Base-by-base conservation (phyloP, 1,140 invertebrate species). In the Riptortus pedestris region DNA sequence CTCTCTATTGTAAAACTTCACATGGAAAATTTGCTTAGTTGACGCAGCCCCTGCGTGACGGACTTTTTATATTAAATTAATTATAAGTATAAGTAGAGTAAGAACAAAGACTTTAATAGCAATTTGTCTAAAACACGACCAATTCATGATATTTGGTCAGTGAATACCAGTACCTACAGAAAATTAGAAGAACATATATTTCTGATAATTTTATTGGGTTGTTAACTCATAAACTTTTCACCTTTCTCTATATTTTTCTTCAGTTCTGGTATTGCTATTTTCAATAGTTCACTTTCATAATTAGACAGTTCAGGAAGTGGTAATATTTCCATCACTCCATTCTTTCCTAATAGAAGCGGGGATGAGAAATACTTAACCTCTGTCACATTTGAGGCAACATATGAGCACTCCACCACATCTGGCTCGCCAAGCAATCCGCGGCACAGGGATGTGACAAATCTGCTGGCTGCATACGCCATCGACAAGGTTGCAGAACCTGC, bases 401-500 rank as follows among this genome's bases (percentile, higher is more conserved):
- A 99, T 1, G 93, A 84, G 76, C 94, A 98, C 77, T 98, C 95
- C 22, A 97, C 79, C 22, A 97, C 84, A 72, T 90, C 88, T 61
- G 85, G 78, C 72, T 95, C 90, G 38, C 95, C 95, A 63, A 87
- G 87, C 3, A 97, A 76, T 60, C 89, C 96, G 67, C 78, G 79
- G 24, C 89, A 82, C 64, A 96, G 75, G 1, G 90, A 87, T 67
- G 85, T 80, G 43, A 87, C 84, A 75, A 99, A 98, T 67, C 92
- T 79, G 12, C 94, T 94, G 48, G 93, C 96, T 62, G 96, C 95
- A 76, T 87, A 96, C 0, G 95, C 96, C 96, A 99, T 99, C 0
- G 95, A 98, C n/a, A 99, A 79, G 0, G 96, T 99, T 16, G 96
- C 96, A 7, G 95, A 98, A 51, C 96, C 96, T 65, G 92, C 90